Evolutionary conservation across 2,113 vertebrate genomes (phyloP), one percentile per base, ranked within the genome.

Genomic region (Brachyhypopomus gauderio): DNA sequence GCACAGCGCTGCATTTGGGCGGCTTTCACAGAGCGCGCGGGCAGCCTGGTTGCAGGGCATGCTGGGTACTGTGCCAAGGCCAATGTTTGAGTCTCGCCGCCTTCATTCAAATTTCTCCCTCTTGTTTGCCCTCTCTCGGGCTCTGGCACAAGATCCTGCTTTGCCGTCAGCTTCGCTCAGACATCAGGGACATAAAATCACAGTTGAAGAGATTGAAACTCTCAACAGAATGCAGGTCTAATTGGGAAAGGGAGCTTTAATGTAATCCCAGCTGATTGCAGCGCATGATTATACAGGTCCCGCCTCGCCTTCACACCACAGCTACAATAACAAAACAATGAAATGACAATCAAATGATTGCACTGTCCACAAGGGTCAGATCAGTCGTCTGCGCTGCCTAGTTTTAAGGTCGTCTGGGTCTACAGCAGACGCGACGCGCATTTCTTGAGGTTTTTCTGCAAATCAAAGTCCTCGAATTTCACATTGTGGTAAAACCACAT

Each of bases 51-150:
- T 70, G 30, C 0, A 36, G 17, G 73, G 38, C 20, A 41, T 36
- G 27, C 70, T 30, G 5, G 11, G 71, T 20, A 83, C 69, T 71
- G 64, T 76, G 77, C 63, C 78, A 52, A 75, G 23, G 58, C 72
- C 72, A 83, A 27, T 14, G n/a, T 34, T 48, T 69, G 77, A 59
- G 30, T 85, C 74, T 67, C 16, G 6, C 2, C 3, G 9, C 17
- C 34, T n/a, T 19, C 27, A 23, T 70, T 70, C 66, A 70, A 6
- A 0, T 60, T 19, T 27, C 7, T 0, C 0, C 17, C 12, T 4
- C 66, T 38, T 19, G 34, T 34, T 69, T 16, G 8, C 48, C 17
- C 45, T 34, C 12, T 64, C 59, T n/a, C 41, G 36, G 27, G 25
- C 41, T 60, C 27, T 71, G 56, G 55, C 38, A 38, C 19, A 30